Base-by-base conservation (phyloP, 2,797 vertebrate genomes). In the Artibeus jamaicensis region DNA sequence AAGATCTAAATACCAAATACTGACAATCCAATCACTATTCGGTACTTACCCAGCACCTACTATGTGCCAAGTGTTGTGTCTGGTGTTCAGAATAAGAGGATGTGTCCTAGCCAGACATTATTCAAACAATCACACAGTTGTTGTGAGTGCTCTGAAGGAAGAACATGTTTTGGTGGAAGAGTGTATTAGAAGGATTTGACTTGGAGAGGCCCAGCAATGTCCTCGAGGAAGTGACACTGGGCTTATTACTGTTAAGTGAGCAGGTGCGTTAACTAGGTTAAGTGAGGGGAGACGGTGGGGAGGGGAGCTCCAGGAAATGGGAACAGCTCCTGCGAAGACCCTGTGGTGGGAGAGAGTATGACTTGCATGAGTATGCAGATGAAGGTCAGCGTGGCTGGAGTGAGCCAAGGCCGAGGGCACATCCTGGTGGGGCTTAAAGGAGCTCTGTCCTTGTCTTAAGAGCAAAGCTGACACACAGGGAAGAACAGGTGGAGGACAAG, bases 141-240 rank as follows among this genome's bases (percentile, higher is more conserved):
- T 42, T 4, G n/a, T 7, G 50, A 62, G 46, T 4, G 10, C 18
- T 29, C 21, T n/a, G 12, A 42, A 78, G 34, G 57, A 12, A 68
- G 26, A 50, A 5, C 5, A 2, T n/a, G 7, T 22, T 39, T 9
- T 0, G 0, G 15, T 24, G 32, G 70, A 55, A 42, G 34, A 29
- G 37, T 5, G 21, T 37, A 4, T 77, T n/a, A n/a, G 21, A 68
- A 76, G 32, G 79, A 62, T 29, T 46, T 59, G 67, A 70, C 29
- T 44, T 46, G 37, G 53, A 29, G 83, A 34, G 29, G 37, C n/a
- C 67, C 42, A 14, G 15, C 10, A 82, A 22, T 37, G 26, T 93
- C 89, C 62, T 70, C 68, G 86, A 86, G 44, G 44, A 79, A 55
- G 46, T 12, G 44, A 57, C 24, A 16, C 34, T 19, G 37, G 44